A percentile compares a stretch with the other conserved stretches of the same genome.
Conservation (phyloP, 2,797 vertebrate genomes). For the Onychomys arenicola region DNA sequence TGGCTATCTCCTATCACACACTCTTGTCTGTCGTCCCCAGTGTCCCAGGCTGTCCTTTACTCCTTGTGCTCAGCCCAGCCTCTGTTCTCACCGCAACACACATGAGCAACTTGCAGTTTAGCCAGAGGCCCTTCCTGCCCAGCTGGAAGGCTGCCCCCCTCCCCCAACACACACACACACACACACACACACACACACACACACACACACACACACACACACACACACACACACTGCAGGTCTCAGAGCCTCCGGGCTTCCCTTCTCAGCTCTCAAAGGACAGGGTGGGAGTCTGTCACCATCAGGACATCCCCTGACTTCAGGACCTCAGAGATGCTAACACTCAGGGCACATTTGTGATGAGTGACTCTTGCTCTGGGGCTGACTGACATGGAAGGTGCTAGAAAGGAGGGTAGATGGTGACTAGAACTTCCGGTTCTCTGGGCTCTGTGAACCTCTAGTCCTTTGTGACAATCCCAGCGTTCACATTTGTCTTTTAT, state of each 20-base stretch:
- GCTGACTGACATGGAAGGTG: background rate
- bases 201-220: too few species aligned
- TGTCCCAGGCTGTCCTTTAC: background rate
- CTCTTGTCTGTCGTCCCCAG: background rate
- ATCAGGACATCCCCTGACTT: background rate
- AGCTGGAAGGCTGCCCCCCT: background rate
- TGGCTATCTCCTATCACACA: background rate
- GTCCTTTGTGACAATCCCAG: background rate
- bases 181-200: too few species aligned
- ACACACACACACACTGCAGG: rapidly evolving
- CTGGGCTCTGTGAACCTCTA: background rate
- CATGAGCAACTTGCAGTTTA: background rate
- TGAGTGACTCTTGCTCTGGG: background rate
- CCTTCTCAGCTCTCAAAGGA: background rate
- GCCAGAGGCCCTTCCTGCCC: background rate
- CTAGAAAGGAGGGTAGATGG: background rate
- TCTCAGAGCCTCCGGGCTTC: background rate
- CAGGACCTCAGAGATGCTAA: background rate
- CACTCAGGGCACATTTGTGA: background rate
- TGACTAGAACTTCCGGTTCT: background rate
- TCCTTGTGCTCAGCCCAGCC: background rate
- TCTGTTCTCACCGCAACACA: background rate
- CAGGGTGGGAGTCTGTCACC: background rate
- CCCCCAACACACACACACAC: too few species aligned
- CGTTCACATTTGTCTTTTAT: background rate